Conservation (phyloP, 2,888 invertebrate species). For the Polydrusus cervinus region DNA sequence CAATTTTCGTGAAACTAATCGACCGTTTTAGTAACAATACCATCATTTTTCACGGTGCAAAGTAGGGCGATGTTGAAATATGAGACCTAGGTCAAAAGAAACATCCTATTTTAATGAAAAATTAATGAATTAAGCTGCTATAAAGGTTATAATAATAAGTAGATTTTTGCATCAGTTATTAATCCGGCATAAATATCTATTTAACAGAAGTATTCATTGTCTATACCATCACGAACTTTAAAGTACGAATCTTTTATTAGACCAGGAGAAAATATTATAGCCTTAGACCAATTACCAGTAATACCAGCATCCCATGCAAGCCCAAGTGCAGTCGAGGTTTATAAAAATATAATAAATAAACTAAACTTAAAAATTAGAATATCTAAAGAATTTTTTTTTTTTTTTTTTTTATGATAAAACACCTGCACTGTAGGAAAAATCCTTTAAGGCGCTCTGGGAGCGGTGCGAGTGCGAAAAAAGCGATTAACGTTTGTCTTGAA, state of each 20-base stretch:
- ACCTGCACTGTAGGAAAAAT: too few relatives aligned
- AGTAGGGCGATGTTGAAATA: constrained; percentile 7
- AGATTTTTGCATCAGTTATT: constrained; percentile 4
- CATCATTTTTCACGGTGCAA: constrained; percentile 13
- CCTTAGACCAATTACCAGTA: too few relatives aligned
- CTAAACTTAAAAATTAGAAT: too few relatives aligned
- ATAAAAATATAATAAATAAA: too few relatives aligned
- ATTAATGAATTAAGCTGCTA: not conserved
- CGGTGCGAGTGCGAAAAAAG: too few relatives aligned
- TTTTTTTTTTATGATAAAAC: too few relatives aligned
- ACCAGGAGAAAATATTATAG: too few relatives aligned
- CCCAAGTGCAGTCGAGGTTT: too few relatives aligned
- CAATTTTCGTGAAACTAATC: constrained; percentile 11
- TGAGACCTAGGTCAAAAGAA: constrained; percentile 16
- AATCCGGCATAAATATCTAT: constrained; percentile 3
- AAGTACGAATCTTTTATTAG: not conserved
- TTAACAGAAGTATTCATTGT: constrained; percentile 22
- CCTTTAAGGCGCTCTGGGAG: too few relatives aligned
- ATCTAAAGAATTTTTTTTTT: too few relatives aligned
- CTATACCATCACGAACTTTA: constrained; percentile 6
- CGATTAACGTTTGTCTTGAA: too few relatives aligned
- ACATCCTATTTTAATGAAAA: constrained; percentile 18
- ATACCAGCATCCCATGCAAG: too few relatives aligned
- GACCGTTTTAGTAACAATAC: constrained; percentile 17
- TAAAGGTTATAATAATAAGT: constrained; percentile 15